Conservation (phyloP, 2,797 vertebrate species). For the Acanthis flammea region DNA sequence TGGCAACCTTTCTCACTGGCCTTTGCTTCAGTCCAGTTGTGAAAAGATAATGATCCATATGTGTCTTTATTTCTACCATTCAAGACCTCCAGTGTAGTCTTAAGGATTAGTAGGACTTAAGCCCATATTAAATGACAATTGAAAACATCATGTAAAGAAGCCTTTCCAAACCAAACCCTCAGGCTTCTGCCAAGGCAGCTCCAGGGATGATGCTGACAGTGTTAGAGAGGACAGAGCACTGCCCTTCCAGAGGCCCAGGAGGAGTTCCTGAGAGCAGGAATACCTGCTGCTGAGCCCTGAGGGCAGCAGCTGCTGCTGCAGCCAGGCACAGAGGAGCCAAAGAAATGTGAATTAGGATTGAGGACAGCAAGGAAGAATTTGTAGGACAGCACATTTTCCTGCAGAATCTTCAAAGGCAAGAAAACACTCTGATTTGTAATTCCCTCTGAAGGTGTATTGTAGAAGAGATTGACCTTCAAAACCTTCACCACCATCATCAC, state of each 20-base stretch:
- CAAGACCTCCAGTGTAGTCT: not conserved
- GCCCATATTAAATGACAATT: not conserved
- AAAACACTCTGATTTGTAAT: not conserved
- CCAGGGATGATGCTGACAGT: not conserved
- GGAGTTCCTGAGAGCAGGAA: not conserved
- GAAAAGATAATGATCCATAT: not conserved
- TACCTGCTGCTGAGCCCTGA: not conserved
- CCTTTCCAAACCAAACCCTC: not conserved
- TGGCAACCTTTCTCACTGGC: rapidly evolving
- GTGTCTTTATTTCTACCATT: not conserved
- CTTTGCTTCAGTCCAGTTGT: not conserved
- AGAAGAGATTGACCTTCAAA: not conserved
- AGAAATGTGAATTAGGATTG: not conserved
- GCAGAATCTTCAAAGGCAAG: not conserved
- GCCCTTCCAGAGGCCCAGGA: not conserved
- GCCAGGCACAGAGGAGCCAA: not conserved
- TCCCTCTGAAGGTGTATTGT: rapidly evolving
- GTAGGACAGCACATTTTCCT: not conserved
- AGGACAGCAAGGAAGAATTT: not conserved
- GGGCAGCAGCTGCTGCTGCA: not conserved
- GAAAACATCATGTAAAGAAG: not conserved
- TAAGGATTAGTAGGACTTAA: not conserved
- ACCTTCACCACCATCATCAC: not conserved
- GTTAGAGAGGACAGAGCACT: not conserved
- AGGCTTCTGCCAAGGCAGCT: not conserved